Evolutionary conservation across 2,797 vertebrate species (phyloP).

Genomic region (Tokudaia tokunoshimensis): DNA sequence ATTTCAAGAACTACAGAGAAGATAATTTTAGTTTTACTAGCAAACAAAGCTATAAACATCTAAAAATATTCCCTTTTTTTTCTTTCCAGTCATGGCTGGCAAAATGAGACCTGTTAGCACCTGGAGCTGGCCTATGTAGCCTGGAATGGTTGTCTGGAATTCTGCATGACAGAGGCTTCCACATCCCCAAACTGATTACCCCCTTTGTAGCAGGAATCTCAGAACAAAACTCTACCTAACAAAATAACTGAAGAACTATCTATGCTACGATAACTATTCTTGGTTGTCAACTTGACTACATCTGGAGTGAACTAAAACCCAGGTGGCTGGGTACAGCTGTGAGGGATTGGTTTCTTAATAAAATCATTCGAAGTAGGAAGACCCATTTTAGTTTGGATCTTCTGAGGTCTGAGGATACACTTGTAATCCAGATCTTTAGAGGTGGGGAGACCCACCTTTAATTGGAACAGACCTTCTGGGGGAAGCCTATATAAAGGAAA

Average conservation of each 20-base stretch:
- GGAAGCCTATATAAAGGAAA: not conserved
- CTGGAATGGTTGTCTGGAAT: not conserved
- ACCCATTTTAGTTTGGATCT: not conserved
- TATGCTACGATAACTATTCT: not conserved
- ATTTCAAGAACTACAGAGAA: not conserved
- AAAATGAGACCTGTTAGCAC: not conserved
- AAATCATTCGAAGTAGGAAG: not conserved
- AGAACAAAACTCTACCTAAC: not conserved
- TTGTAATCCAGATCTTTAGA: not conserved
- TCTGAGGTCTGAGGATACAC: not conserved
- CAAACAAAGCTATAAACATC: not conserved
- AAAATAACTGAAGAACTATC: not conserved
- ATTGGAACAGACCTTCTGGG: not conserved
- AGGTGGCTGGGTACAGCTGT: not conserved
- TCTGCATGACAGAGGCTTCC: not conserved
- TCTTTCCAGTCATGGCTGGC: not conserved
- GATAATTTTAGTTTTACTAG: not conserved
- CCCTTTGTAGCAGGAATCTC: not conserved
- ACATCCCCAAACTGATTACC: not conserved
- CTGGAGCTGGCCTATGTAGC: not conserved
- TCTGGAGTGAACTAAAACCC: not conserved
- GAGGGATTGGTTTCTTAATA: not conserved
- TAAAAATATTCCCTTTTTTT: not conserved
- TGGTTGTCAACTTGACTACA: not conserved
- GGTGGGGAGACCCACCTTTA: not conserved